A percentile compares a stretch with the other conserved stretches of the same genome.
These are phyloP conservation scores for Pseudopodoces humilis DNA, from an alignment of 2,113 vertebrate species.

Conservation along the genomic window DNA sequence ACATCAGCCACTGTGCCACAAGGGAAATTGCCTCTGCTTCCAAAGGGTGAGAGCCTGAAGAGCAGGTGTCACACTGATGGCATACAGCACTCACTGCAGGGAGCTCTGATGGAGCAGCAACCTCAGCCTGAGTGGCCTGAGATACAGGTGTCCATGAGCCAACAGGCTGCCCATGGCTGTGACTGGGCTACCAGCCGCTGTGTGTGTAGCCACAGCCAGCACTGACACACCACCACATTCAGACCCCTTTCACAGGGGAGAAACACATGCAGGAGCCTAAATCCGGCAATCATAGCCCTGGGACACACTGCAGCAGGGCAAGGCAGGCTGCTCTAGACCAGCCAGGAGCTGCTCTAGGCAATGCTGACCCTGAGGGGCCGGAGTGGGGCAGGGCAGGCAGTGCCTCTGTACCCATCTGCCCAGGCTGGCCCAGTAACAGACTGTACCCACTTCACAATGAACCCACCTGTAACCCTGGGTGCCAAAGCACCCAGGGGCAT, in stretches of 20 bases:
- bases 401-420: rapidly evolving
- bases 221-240: background rate
- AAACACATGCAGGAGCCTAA: background rate
- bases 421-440: background rate
- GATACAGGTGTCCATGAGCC: background rate
- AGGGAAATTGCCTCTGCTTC: background rate
- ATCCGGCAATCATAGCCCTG: background rate
- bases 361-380: background rate
- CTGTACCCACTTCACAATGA: background rate
- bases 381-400: background rate
- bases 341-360: background rate
- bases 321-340: background rate
- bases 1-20: rapidly evolving
- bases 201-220: background rate
- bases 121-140: background rate
- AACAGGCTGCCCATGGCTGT: background rate
- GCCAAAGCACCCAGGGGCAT: background rate
- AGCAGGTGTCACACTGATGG: rapidly evolving
- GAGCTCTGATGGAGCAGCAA: background rate
- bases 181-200: background rate
- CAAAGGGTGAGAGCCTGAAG: background rate
- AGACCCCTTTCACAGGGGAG: background rate
- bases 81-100: background rate
- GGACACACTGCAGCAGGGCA: background rate
- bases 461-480: background rate